Evolutionary conservation across 1,140 invertebrate species (phyloP).

Genomic region (Drosophila paulistorum): DNA sequence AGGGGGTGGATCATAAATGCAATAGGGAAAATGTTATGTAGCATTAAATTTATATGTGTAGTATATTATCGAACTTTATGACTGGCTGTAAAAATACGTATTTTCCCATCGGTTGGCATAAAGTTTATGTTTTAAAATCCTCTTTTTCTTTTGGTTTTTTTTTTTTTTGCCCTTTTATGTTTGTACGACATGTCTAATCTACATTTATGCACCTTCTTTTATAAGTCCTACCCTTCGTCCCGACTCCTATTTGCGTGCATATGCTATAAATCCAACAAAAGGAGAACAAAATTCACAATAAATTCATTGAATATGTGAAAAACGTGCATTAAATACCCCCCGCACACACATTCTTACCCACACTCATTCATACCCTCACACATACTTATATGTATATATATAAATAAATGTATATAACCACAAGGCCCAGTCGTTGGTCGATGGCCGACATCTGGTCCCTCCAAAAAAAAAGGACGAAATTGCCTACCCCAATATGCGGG

Average conservation of each 20-base stretch:
- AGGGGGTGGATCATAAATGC: conserved; percentile 36
- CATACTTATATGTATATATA: neutral
- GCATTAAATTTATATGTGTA: conserved; percentile 45
- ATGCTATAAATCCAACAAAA: conserved; percentile 9
- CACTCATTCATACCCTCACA: neutral
- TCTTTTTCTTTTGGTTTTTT: neutral
- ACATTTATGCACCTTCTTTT: conserved; percentile 35
- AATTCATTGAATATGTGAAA: conserved; percentile 39
- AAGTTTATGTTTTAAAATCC: conserved; percentile 24
- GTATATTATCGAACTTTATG: conserved; percentile 41
- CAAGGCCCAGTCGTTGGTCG: conserved; percentile 9
- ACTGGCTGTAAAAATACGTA: conserved; percentile 5
- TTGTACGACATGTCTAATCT: conserved; percentile 21
- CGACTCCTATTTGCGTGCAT: conserved; percentile 14
- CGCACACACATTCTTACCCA: neutral
- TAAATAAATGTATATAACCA: neutral
- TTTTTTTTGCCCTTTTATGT: neutral
- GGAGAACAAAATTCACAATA: neutral
- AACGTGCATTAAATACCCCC: conserved; percentile 47
- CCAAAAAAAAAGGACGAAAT: conserved; percentile 12
- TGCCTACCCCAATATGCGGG: neutral
- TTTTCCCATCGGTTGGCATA: conserved; percentile 1
- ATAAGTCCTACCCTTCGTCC: conserved; percentile 18
- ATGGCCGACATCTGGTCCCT: conserved; percentile 15
- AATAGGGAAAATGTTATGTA: neutral